These are phyloP conservation scores for Oreochromis grahami DNA, from an alignment of 2,797 vertebrate genomes.

Conservation along the genomic window DNA sequence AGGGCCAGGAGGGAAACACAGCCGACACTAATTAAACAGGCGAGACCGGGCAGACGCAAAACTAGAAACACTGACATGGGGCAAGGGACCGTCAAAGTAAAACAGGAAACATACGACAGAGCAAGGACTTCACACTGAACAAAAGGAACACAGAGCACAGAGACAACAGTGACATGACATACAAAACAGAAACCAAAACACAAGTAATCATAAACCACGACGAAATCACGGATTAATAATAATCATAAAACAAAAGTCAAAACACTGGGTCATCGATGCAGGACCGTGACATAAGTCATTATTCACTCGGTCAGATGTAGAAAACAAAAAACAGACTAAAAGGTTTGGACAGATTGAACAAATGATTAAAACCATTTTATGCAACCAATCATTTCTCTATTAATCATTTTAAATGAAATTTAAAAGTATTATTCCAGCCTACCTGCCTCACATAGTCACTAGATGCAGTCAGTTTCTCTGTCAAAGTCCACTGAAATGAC, in stretches of 20 bases:
- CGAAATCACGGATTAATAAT: neutral
- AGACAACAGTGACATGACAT: neutral
- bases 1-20: neutral
- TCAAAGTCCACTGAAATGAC: neutral
- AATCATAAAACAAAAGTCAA: fast-evolving
- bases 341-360: neutral
- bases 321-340: neutral
- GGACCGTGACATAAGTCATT: neutral
- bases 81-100: fast-evolving
- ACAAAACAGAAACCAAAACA: neutral
- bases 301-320: fast-evolving
- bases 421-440: neutral
- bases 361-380: neutral
- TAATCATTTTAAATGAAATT: fast-evolving
- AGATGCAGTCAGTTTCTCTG: neutral
- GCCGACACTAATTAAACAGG: neutral
- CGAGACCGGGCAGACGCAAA: fast-evolving
- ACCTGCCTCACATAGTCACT: fast-evolving
- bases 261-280: neutral
- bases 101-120: neutral
- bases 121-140: neutral
- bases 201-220: neutral
- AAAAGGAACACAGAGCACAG: fast-evolving
- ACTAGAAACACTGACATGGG: fast-evolving
- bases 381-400: fast-evolving